Percentiles rank a stretch among this genome's conserved stretches.
These are phyloP conservation scores for Gopherus evgoodei DNA, from an alignment of 2,113 vertebrate genomes.

Conservation along the genomic window DNA sequence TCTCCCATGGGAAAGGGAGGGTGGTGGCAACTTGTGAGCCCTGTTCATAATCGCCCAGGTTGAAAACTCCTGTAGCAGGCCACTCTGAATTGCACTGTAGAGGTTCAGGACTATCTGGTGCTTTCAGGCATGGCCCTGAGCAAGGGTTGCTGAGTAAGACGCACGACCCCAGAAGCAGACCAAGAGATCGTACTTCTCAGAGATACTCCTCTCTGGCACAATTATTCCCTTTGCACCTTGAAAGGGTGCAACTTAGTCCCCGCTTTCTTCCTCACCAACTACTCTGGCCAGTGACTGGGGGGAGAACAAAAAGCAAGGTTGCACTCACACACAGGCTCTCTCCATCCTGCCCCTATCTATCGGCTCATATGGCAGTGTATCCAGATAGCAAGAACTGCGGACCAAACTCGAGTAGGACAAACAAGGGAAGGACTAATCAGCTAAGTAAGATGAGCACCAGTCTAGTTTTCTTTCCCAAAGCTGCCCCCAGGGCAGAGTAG, in stretches of 20 bases:
- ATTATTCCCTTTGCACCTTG: not conserved
- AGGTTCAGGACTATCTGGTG: not conserved
- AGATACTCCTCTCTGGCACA: not conserved
- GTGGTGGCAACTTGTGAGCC: not conserved
- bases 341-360: not conserved
- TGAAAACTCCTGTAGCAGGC: not conserved
- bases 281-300: not conserved
- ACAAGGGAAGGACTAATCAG: not conserved
- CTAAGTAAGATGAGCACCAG: not conserved
- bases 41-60: not conserved
- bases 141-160: not conserved
- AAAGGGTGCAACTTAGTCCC: not conserved
- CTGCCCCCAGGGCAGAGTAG: not conserved
- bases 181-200: not conserved
- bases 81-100: not conserved
- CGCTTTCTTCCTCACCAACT: not conserved
- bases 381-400: not conserved
- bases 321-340: accelerated
- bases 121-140: not conserved
- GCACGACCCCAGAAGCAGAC: not conserved
- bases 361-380: not conserved
- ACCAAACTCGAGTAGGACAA: not conserved
- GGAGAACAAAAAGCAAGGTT: not conserved
- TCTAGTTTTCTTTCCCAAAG: not conserved
- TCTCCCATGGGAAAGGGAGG: not conserved